These are phyloP conservation scores for Camponotus floridanus DNA, from an alignment of 1,140 invertebrate species.

Conservation along the genomic window DNA sequence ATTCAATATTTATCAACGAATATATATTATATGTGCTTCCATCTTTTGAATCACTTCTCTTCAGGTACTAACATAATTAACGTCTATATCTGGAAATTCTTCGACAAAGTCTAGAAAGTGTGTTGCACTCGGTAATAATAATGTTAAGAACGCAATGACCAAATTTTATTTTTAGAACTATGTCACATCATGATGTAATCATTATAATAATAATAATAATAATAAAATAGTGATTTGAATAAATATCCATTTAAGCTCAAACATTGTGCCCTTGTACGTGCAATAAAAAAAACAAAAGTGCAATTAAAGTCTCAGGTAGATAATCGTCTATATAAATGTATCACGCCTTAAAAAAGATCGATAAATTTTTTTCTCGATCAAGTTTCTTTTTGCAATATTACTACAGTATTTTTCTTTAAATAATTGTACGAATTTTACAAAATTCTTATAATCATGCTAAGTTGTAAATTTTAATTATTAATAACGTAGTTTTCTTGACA, in stretches of 20 bases:
- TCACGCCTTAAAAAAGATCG: conserved; percentile 52
- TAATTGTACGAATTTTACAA: neutral
- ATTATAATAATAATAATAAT: conserved; percentile 43
- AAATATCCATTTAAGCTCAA: conserved; percentile 42
- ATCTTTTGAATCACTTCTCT: neutral
- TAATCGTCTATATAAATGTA: conserved; percentile 45
- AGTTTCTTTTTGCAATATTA: neutral
- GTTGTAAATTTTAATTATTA: conserved; percentile 10
- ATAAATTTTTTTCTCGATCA: conserved; percentile 16
- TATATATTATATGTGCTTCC: neutral
- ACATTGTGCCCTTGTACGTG: conserved; percentile 9
- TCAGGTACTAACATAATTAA: conserved; percentile 46
- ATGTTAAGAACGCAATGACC: conserved; percentile 75
- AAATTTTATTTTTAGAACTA: conserved; percentile 64
- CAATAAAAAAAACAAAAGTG: conserved; percentile 71
- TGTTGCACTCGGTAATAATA: conserved; percentile 69
- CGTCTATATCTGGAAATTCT: conserved; percentile 63
- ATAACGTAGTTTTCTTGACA: conserved; percentile 21
- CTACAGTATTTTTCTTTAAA: neutral
- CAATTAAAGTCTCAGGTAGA: conserved; percentile 74
- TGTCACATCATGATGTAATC: conserved; percentile 13
- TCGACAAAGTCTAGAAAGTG: conserved; percentile 45
- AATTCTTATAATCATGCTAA: neutral
- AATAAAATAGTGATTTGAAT: conserved; percentile 19
- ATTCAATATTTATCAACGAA: neutral